Conservation (phyloP, 2,888 invertebrate species). For the Dexiosoma caninum region DNA sequence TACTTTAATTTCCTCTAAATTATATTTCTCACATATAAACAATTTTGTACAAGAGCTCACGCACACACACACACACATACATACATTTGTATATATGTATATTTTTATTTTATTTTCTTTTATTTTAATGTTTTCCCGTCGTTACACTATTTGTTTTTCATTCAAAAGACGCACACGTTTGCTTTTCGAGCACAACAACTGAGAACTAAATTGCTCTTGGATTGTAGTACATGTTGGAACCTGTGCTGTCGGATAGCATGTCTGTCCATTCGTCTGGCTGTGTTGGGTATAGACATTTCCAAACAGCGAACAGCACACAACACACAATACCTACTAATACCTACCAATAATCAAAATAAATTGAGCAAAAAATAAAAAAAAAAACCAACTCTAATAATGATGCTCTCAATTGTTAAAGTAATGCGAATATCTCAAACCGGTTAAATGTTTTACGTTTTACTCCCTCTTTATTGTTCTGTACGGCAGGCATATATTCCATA, state of each 20-base stretch:
- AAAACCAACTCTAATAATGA: conserved; percentile 28
- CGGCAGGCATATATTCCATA: neutral
- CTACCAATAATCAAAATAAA: conserved; percentile 17
- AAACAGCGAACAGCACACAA: conserved; percentile 15
- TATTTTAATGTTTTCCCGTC: conserved; percentile 49
- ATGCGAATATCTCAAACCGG: conserved; percentile 59
- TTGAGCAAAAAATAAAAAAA: conserved; percentile 6
- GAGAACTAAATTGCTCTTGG: conserved; percentile 74
- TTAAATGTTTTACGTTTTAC: conserved; percentile 39
- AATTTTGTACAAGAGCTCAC: conserved; percentile 14
- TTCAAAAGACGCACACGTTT: conserved; percentile 70
- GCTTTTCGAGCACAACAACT: conserved; percentile 76
- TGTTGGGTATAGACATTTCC: conserved; percentile 20
- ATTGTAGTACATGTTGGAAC: conserved; percentile 68
- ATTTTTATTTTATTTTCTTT: conserved; percentile 40
- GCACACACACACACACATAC: neutral
- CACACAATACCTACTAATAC: neutral
- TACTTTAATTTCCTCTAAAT: conserved; percentile 29
- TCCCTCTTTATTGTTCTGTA: conserved; percentile 24
- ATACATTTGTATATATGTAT: neutral
- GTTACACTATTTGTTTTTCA: conserved; percentile 46
- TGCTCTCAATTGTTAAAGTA: conserved; percentile 45
- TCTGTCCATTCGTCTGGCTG: neutral
- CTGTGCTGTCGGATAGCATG: conserved; percentile 57
- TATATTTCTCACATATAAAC: conserved; percentile 36